A percentile compares a stretch with the other conserved stretches of the same genome.
phyloP scores from a whole-genome alignment of 1,140 invertebrate species.

The Neodiprion fabricii region DNA sequence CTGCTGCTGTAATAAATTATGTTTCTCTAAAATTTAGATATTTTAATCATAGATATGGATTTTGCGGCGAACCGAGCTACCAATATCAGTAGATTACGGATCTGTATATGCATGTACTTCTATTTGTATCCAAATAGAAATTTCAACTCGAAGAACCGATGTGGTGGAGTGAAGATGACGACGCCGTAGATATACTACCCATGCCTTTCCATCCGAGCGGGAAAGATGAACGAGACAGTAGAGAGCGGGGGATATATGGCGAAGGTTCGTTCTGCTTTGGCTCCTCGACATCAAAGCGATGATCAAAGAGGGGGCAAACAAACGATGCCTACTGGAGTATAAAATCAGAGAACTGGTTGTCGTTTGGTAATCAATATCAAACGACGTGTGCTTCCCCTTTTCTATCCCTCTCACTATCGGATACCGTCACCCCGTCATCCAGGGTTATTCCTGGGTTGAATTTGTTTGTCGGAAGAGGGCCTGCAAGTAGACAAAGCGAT shows the following conservation, averaged over 20 bases:
- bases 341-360: conserved; percentile 2
- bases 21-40: too few relatives aligned
- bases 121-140: too few relatives aligned
- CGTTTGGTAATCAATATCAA: conserved; percentile 7
- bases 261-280: neutral
- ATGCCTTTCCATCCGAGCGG: neutral
- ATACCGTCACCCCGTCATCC: too few relatives aligned
- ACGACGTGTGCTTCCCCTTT: conserved; percentile 2
- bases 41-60: too few relatives aligned
- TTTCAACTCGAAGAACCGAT: too few relatives aligned
- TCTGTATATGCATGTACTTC: too few relatives aligned
- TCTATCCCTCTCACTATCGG: neutral
- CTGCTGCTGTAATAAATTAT: too few relatives aligned
- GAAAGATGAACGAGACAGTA: neutral
- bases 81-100: too few relatives aligned
- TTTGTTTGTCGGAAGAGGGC: neutral
- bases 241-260: neutral
- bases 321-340: conserved; percentile 1
- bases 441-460: neutral
- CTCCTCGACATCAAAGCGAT: conserved; percentile 2
- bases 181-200: neutral
- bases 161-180: neutral
- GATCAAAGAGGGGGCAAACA: conserved; percentile 1
- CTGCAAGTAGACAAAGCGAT: neutral
- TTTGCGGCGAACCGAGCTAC: too few relatives aligned